phyloP scores from a whole-genome alignment of 2,113 vertebrate genomes.

The Anarrhichthys ocellatus region DNA sequence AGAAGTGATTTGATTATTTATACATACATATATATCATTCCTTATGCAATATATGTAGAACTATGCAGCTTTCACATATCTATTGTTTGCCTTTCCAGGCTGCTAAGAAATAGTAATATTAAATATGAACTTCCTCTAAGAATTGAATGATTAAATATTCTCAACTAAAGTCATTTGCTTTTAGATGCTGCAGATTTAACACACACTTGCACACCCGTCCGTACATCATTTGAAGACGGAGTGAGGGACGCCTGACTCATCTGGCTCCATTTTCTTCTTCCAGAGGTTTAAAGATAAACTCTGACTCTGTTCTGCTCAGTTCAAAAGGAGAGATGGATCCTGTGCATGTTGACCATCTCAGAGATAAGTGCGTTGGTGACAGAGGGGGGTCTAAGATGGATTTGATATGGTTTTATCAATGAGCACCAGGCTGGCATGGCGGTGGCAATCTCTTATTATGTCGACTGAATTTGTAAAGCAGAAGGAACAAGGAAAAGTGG shows the following conservation, averaged over 20 bases:
- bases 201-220: conserved; percentile 1
- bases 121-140: not conserved
- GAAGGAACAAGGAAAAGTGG: conserved; percentile 74
- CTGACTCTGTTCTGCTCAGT: conserved; percentile 73
- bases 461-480: conserved; percentile 83
- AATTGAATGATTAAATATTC: conserved; percentile 19
- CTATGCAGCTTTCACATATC: not conserved
- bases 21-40: conserved; percentile 3
- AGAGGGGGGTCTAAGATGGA: conserved; percentile 79
- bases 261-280: conserved; percentile 64
- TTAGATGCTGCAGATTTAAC: conserved; percentile 27
- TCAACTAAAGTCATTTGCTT: conserved; percentile 18
- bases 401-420: conserved; percentile 87
- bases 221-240: conserved; percentile 42
- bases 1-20: conserved; percentile 7
- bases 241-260: conserved; percentile 55
- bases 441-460: conserved; percentile 84
- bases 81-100: not conserved
- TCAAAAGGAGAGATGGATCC: conserved; percentile 80
- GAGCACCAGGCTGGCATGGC: conserved; percentile 81
- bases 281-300: conserved; percentile 80
- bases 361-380: conserved; percentile 79
- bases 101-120: conserved; percentile 8
- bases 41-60: conserved; percentile 7
- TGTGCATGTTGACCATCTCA: conserved; percentile 80